Conservation (phyloP, 92 coral and sea anemone species). For the Pocillopora grandis region DNA sequence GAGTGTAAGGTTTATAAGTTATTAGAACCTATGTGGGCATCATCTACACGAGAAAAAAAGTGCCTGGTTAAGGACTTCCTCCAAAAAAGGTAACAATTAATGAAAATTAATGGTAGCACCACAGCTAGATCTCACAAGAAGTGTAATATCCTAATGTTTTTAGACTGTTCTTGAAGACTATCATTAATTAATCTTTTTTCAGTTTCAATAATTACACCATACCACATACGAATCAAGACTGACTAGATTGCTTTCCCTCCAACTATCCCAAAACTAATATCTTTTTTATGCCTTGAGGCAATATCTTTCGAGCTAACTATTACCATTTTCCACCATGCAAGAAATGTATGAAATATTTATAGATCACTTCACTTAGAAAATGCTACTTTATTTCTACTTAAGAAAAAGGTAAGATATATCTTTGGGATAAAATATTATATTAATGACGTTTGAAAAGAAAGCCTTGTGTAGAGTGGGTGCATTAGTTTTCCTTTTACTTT, state of each 20-base stretch:
- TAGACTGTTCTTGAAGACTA: not conserved
- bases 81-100: not conserved
- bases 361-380: slow-evolving; percentile 27
- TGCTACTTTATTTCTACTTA: slow-evolving; percentile 35
- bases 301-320: slow-evolving; percentile 7
- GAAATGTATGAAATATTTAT: not conserved
- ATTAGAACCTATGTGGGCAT: not conserved
- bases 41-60: not conserved
- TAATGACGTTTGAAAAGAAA: slow-evolving; percentile 35
- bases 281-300: not conserved
- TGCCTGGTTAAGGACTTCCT: not conserved
- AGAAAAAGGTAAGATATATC: slow-evolving; percentile 33
- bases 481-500: slow-evolving; percentile 57
- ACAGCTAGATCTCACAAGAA: not conserved
- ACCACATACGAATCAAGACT: not conserved
- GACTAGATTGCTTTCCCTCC: not conserved
- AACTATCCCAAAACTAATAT: not conserved
- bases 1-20: not conserved
- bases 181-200: not conserved
- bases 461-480: slow-evolving; percentile 41
- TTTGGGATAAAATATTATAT: slow-evolving; percentile 46
- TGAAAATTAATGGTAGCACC: not conserved
- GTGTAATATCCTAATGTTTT: not conserved
- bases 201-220: not conserved
- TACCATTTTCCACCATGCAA: slow-evolving; percentile 24